Evolutionary conservation across 53 echinoderm and acorn worm genomes (phyloP).

Genomic region (Hippasteria phrygiana): DNA sequence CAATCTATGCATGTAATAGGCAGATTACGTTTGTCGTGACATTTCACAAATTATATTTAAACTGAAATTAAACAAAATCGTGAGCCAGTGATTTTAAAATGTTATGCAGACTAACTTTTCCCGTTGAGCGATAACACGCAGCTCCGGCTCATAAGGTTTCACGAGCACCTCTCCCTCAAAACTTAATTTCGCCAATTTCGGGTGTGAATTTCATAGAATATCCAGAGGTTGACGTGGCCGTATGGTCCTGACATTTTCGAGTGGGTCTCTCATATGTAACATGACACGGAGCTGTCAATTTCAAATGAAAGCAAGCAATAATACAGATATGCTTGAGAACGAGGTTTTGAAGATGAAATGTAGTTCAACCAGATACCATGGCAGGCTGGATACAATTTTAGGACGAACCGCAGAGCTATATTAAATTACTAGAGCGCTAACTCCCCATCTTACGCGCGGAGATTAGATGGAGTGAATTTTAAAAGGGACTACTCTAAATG

Average conservation of each 20-base stretch:
- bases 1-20: too few relatives aligned
- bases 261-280: neutral
- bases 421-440: too few relatives aligned
- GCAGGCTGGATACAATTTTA: neutral
- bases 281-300: neutral
- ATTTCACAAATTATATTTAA: too few relatives aligned
- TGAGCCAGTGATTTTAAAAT: too few relatives aligned
- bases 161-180: neutral
- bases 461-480: too few relatives aligned
- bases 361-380: neutral
- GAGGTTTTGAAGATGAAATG: neutral
- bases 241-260: neutral
- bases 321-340: neutral
- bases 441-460: too few relatives aligned
- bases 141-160: neutral
- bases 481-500: too few relatives aligned
- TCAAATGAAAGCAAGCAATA: neutral
- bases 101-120: too few relatives aligned
- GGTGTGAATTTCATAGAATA: constrained; percentile 1
- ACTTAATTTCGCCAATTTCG: constrained; percentile 1
- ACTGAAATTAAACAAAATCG: too few relatives aligned
- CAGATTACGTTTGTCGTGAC: too few relatives aligned
- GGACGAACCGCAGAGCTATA: too few relatives aligned
- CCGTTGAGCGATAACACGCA: too few relatives aligned
- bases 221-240: neutral